Evolutionary conservation across 2,797 vertebrate genomes (phyloP).

Genomic region (Paguma larvata): DNA sequence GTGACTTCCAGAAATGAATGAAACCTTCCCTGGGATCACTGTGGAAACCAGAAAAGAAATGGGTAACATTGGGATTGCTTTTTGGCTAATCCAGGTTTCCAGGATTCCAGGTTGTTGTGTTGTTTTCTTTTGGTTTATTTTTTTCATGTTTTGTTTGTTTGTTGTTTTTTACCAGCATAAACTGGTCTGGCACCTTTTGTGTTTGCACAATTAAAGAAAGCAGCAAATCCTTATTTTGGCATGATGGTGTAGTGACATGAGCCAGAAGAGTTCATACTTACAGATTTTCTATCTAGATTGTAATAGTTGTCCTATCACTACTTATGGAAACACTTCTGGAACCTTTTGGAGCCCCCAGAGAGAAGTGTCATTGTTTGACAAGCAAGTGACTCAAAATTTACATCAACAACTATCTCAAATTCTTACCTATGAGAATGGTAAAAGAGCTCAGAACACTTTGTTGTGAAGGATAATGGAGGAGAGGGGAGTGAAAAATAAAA

Average conservation of each 20-base stretch:
- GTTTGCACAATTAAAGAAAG: background rate
- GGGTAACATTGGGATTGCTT: background rate
- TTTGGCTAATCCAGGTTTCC: conserved; percentile 15
- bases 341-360: background rate
- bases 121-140: background rate
- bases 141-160: too few species aligned
- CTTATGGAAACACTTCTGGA: background rate
- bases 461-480: background rate
- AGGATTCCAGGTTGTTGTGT: background rate
- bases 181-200: background rate
- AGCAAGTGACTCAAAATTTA: background rate
- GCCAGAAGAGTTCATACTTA: background rate
- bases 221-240: background rate
- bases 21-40: background rate
- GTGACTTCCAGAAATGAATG: background rate
- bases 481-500: background rate
- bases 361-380: background rate
- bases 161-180: background rate
- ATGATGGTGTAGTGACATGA: background rate
- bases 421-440: background rate
- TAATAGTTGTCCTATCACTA: background rate
- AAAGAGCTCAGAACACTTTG: background rate
- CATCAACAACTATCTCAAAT: background rate
- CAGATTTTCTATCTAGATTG: background rate
- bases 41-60: background rate